phyloP scores from a whole-genome alignment of 2,797 vertebrate genomes.

The Remorina albescens region DNA sequence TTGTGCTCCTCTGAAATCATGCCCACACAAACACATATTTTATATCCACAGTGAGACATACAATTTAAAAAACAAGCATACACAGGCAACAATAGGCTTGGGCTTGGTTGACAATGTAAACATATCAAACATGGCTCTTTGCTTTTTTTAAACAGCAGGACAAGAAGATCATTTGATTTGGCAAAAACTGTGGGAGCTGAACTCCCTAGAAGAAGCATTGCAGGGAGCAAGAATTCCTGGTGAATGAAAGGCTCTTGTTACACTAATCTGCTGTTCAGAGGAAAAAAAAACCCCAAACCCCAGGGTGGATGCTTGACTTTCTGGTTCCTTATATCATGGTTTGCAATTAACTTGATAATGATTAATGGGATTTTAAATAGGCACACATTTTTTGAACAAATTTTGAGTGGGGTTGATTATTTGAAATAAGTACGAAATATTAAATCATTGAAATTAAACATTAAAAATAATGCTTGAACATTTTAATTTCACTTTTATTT shows the following conservation, averaged over 20 bases:
- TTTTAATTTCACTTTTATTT: no score
- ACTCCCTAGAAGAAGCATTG: constrained; percentile 36
- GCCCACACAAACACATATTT: constrained; percentile 57
- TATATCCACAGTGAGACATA: constrained; percentile 39
- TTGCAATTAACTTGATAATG: background rate
- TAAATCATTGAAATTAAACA: no score
- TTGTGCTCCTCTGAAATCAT: constrained; percentile 84
- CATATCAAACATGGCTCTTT: constrained; percentile 63
- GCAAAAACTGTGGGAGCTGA: constrained; percentile 26
- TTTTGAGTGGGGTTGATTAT: background rate
- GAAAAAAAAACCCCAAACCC: background rate
- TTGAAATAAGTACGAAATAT: background rate
- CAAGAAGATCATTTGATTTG: constrained; percentile 60
- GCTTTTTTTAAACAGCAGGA: constrained; percentile 62
- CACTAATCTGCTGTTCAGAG: constrained; percentile 6
- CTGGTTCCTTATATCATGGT: no score
- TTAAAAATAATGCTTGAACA: background rate
- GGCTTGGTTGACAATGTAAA: constrained; percentile 72
- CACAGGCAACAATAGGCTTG: constrained; percentile 46
- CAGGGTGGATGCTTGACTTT: background rate
- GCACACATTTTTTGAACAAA: no score
- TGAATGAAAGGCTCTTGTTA: constrained; percentile 18
- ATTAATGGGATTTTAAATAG: background rate
- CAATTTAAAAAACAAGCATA: constrained; percentile 37
- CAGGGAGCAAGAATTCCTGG: constrained; percentile 12